Conservation (phyloP, 2,888 invertebrate species). For the Macrophya alboannulata region DNA sequence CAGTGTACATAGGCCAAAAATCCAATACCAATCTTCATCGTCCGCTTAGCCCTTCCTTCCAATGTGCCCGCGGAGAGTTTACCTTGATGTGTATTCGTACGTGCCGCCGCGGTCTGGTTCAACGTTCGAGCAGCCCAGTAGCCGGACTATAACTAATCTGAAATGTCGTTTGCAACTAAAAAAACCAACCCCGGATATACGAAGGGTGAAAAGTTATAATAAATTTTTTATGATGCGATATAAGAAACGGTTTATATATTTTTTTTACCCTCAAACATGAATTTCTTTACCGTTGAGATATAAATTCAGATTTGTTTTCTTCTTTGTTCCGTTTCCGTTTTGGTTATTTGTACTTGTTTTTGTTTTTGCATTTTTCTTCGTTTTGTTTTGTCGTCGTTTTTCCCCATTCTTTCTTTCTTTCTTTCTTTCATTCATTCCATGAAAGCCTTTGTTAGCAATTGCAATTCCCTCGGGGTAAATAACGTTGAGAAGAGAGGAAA, state of each 20-base stretch:
- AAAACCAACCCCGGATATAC: neutral
- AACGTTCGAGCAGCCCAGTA: neutral
- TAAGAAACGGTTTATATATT: neutral
- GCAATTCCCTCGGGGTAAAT: slow-evolving; percentile 52
- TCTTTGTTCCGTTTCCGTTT: neutral
- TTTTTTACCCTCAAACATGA: neutral
- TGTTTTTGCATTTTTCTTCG: no score
- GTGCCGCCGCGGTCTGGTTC: neutral
- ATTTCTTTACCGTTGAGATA: neutral
- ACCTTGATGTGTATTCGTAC: neutral
- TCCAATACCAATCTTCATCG: slow-evolving; percentile 24
- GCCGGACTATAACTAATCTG: slow-evolving; percentile 38
- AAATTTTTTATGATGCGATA: neutral
- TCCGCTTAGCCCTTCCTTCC: slow-evolving; percentile 5
- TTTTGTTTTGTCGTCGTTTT: neutral
- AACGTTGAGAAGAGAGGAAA: neutral
- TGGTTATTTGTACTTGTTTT: no score
- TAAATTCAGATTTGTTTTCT: neutral
- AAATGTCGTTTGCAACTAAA: slow-evolving; percentile 19
- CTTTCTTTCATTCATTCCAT: slow-evolving; percentile 16
- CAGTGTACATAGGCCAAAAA: neutral
- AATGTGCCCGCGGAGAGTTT: neutral
- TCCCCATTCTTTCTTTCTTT: neutral
- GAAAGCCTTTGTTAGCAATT: slow-evolving; percentile 49
- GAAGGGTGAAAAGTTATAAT: neutral